Evolutionary conservation across 2,888 invertebrate genomes (phyloP), one percentile per base, ranked within the genome.

Genomic region (Melipona beecheii): DNA sequence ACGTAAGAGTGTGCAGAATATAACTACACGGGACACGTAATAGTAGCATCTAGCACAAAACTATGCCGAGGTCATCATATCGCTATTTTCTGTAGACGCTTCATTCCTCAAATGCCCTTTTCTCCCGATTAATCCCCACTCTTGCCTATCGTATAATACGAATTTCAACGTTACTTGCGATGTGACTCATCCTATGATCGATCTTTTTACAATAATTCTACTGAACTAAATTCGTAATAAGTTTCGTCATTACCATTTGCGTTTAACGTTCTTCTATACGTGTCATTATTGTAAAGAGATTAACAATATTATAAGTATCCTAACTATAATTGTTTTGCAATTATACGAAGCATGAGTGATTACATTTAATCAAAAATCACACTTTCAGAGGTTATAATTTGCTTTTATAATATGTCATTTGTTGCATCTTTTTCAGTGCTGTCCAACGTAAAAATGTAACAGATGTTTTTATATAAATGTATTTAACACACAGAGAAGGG

Each of bases 31-130:
- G 17, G 4, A 17, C 4, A 43, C 68, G 65, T 74, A 71, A 27
- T 36, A 73, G 62, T 64, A 27, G 21, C 64, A 49, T 15, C n/a
- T n/a, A n/a, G 43, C 56, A 60, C 60, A 27, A 60, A 19, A 52
- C n/a, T 50, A 27, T 66, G 60, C 1, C 60, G 54, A 71, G 75
- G n/a, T 60, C 82, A 50, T 49, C 43, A 2, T 19, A 19, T 31
- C 36, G n/a, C 17, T 81, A 64, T 81, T 24, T 69, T 17, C n/a
- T 15, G 15, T 24, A 54, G 60, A 60, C 58, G 4, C 13, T 60
- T 56, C 17, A 52, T 58, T 65, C 52, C 60, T 71, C 6, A 36
- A 71, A 52, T 19, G 15, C 49, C 9, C 24, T 49, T 70, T 21
- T 15, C 15, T 13, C 21, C 9, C 4, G 4, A 60, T 54, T 13